Base-by-base conservation (phyloP, 2,888 invertebrate species). In the Melinopterus prodromus region DNA sequence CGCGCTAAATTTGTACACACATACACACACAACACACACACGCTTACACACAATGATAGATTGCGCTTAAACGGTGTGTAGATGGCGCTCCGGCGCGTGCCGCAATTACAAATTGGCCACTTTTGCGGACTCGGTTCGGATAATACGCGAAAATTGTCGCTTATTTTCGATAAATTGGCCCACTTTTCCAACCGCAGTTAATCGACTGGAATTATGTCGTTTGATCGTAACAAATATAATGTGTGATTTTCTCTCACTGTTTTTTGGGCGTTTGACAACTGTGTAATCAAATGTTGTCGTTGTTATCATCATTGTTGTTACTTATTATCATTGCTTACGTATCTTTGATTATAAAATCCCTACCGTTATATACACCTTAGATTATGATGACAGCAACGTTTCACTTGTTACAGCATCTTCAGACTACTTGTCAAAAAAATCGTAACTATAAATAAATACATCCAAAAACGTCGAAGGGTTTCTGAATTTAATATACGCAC, bases 21-120 rank as follows among this genome's bases (percentile, higher is more conserved):
- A 9, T 37, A 38, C 53, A 70, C 69, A 77, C 69, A n/a, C n/a
- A n/a, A n/a, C n/a, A n/a, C n/a, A n/a, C n/a, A 53, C 53, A 12
- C 53, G 5, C 53, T 2, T 37, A 38, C 53, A 70, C 69, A 77
- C 69, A n/a, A 16, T 37, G 74, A 74, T 74, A 74, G 74, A 70
- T 77, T 70, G 69, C 69, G 77, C 77, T 16, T 53, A 53, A 53
- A 53, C 53, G 53, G 53, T 53, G 53, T 53, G 53, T 53, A 53
- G 53, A 53, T 53, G 74, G 74, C 74, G 16, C 72, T 15, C 16
- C 38, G 38, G 69, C 38, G 35, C 36, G 74, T 37, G 36, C 74
- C 74, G 35, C 74, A 74, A 74, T 74, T 15, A 37, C 74, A 74
- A 74, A 74, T 74, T 74, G 74, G 36, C 74, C 74, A 74, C 74